phyloP scores from a whole-genome alignment of 2,888 invertebrate genomes.

The Drosophila vallismaia region DNA sequence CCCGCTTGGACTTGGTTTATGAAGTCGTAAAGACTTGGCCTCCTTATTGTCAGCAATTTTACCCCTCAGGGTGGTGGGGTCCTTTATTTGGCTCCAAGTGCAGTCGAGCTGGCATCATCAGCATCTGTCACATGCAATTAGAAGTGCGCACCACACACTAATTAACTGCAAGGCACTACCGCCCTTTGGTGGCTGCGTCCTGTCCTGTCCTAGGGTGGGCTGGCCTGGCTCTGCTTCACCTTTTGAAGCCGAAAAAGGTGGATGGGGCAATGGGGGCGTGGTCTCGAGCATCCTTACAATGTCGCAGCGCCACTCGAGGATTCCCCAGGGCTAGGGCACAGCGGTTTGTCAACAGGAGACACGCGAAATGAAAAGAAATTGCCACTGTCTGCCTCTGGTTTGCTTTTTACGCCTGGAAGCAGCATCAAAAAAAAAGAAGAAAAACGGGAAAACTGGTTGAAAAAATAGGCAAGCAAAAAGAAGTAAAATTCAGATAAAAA shows the following conservation, averaged over 20 bases:
- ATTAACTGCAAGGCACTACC: slow-evolving; percentile 67
- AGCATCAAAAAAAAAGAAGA: slow-evolving; percentile 28
- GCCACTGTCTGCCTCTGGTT: slow-evolving; percentile 64
- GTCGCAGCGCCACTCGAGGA: slow-evolving; percentile 64
- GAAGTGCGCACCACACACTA: slow-evolving; percentile 61
- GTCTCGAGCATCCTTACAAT: slow-evolving; percentile 56
- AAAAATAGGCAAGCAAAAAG: slow-evolving; percentile 6
- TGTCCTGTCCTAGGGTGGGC: too few species aligned
- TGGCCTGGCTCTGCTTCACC: slow-evolving; percentile 13
- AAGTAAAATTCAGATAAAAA: slow-evolving; percentile 21
- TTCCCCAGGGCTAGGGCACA: slow-evolving; percentile 42
- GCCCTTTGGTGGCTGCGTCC: slow-evolving; percentile 7
- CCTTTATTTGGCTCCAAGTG: slow-evolving; percentile 29
- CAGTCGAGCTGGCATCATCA: slow-evolving; percentile 27
- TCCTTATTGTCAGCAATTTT: slow-evolving; percentile 7
- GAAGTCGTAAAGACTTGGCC: slow-evolving; percentile 49
- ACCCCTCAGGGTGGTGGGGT: not conserved
- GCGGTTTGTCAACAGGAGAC: slow-evolving; percentile 72
- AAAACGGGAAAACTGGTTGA: slow-evolving; percentile 17
- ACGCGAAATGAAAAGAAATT: slow-evolving; percentile 71
- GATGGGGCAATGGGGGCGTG: slow-evolving; percentile 6
- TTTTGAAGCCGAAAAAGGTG: slow-evolving; percentile 33
- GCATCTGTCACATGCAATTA: slow-evolving; percentile 71
- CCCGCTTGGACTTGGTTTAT: slow-evolving; percentile 38
- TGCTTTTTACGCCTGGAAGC: slow-evolving; percentile 37